These are phyloP conservation scores for Narcine bancroftii DNA, from an alignment of 2,113 vertebrate species.

Conservation along the genomic window DNA sequence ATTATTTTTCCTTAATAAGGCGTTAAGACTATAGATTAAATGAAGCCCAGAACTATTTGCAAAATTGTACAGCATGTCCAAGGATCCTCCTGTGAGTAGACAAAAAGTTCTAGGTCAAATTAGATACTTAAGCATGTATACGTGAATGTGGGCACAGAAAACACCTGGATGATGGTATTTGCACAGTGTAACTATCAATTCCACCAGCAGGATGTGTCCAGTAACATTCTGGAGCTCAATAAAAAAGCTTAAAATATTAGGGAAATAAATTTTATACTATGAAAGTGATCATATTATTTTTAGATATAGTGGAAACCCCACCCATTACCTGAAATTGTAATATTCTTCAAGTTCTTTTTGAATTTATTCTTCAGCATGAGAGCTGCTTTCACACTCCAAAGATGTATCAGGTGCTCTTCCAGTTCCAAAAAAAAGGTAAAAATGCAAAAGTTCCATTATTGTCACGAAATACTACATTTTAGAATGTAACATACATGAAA, in stretches of 20 bases:
- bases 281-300: neutral
- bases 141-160: too few species aligned
- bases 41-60: slow-evolving; percentile 70
- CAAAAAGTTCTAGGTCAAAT: neutral
- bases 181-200: neutral
- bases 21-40: slow-evolving; percentile 88
- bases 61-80: slow-evolving; percentile 78
- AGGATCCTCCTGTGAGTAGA: slow-evolving; percentile 55
- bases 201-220: too few species aligned
- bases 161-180: neutral
- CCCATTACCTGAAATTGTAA: slow-evolving; percentile 61
- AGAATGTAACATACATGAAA: too few species aligned
- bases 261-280: neutral
- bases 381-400: slow-evolving; percentile 58
- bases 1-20: slow-evolving; percentile 66
- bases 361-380: slow-evolving; percentile 50
- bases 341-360: slow-evolving; percentile 50
- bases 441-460: too few species aligned
- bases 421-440: slow-evolving; percentile 43
- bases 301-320: neutral
- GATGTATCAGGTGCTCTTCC: slow-evolving; percentile 44
- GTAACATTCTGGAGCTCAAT: neutral
- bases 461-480: too few species aligned
- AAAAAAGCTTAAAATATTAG: neutral
- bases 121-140: too few species aligned